Evolutionary conservation across 2,797 vertebrate species (phyloP).

Genomic region (Carduelis carduelis): DNA sequence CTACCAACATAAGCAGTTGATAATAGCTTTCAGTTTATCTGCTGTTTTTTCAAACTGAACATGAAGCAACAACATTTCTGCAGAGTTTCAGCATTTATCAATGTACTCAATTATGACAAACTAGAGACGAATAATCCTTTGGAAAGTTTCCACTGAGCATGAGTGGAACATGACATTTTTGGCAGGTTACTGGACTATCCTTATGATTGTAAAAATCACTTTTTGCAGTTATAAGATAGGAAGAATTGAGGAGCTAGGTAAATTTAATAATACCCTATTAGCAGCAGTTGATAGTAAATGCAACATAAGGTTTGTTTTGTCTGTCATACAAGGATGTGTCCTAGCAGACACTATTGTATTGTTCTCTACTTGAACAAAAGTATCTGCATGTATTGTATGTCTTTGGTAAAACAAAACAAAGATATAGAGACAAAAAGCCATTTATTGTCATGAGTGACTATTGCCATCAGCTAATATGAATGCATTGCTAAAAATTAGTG

Average conservation of each 20-base stretch:
- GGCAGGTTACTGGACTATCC: conserved; percentile 66
- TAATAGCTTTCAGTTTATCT: conserved; percentile 47
- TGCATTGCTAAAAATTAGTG: conserved; percentile 79
- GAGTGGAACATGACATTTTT: conserved; percentile 50
- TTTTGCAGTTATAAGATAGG: conserved; percentile 74
- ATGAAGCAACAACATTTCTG: conserved; percentile 20
- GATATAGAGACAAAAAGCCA: conserved; percentile 71
- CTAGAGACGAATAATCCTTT: conserved; percentile 24
- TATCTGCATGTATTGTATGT: conserved; percentile 70
- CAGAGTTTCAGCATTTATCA: conserved; percentile 24
- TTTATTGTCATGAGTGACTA: conserved; percentile 71
- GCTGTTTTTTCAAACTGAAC: background rate
- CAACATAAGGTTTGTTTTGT: conserved; percentile 83
- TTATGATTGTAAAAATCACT: conserved; percentile 70
- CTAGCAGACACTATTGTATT: conserved; percentile 68
- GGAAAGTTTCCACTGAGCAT: conserved; percentile 33
- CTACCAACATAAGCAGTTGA: conserved; percentile 42
- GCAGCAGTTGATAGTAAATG: conserved; percentile 82
- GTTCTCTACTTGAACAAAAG: conserved; percentile 72
- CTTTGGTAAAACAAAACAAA: conserved; percentile 74
- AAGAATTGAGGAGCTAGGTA: conserved; percentile 75
- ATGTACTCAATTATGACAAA: conserved; percentile 33
- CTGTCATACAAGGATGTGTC: conserved; percentile 77
- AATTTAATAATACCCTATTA: conserved; percentile 78
- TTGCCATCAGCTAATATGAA: conserved; percentile 79